A percentile compares a stretch with the other conserved stretches of the same genome.
phyloP scores from a whole-genome alignment of 2,888 invertebrate genomes.

The Lasioglossum oenotherae region DNA sequence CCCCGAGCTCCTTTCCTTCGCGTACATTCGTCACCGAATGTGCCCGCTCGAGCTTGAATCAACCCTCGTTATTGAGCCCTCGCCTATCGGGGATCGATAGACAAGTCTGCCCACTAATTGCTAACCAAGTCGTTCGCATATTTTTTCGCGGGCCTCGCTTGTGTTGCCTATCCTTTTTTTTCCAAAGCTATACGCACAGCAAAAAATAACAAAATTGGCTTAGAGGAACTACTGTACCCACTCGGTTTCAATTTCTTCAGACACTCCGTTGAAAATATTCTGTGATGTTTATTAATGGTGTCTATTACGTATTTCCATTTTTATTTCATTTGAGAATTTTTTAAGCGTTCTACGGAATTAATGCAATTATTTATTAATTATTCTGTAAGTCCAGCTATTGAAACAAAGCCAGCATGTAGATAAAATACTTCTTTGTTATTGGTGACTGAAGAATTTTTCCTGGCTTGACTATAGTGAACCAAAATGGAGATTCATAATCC shows the following conservation, averaged over 20 bases:
- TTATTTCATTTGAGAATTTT: too few relatives aligned
- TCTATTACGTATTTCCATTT: not conserved
- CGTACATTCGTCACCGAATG: slow-evolving; percentile 69
- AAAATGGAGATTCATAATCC: too few relatives aligned
- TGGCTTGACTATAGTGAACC: too few relatives aligned
- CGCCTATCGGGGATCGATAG: not conserved
- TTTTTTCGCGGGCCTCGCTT: not conserved
- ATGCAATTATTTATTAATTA: not conserved
- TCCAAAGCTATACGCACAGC: not conserved
- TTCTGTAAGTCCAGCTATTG: not conserved
- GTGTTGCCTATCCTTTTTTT: not conserved
- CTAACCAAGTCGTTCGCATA: not conserved
- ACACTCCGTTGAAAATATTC: not conserved
- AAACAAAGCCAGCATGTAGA: not conserved
- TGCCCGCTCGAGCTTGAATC: slow-evolving; percentile 32
- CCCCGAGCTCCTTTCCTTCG: slow-evolving; percentile 47
- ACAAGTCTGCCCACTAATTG: not conserved
- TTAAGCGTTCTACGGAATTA: too few relatives aligned
- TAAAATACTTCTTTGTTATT: too few relatives aligned
- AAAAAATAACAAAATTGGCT: not conserved
- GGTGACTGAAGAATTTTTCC: too few relatives aligned
- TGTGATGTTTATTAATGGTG: too few relatives aligned
- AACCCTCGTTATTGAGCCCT: slow-evolving; percentile 10
- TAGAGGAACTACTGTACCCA: not conserved
- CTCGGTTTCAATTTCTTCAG: not conserved